Evolutionary conservation across 2,888 invertebrate genomes (phyloP).

Genomic region (Machimus rusticus): DNA sequence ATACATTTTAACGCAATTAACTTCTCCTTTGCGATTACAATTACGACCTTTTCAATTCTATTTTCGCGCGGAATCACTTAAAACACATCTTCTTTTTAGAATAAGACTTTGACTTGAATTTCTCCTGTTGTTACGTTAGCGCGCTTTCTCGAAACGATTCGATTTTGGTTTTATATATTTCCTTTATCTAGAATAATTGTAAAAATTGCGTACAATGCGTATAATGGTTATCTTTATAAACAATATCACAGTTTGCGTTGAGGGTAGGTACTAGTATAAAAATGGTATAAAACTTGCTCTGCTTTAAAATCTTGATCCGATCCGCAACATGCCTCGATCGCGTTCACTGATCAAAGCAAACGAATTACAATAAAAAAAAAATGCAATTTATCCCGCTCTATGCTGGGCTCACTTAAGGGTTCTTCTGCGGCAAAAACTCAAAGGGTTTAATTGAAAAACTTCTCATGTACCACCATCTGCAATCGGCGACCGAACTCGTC

Average conservation of each 20-base stretch:
- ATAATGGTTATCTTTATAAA: slow-evolving; percentile 42
- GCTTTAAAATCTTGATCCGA: not conserved
- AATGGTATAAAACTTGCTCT: slow-evolving; percentile 32
- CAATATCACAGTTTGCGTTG: slow-evolving; percentile 48
- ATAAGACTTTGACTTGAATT: not conserved
- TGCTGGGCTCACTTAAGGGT: not conserved
- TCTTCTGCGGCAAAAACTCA: not conserved
- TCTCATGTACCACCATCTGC: not conserved
- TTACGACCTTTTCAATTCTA: not conserved
- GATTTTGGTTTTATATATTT: slow-evolving; percentile 14
- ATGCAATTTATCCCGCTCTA: not conserved
- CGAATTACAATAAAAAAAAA: not conserved
- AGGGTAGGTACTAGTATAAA: slow-evolving; percentile 46
- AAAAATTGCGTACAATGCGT: slow-evolving; percentile 19
- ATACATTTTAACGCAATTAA: slow-evolving; percentile 59
- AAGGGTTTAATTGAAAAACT: not conserved
- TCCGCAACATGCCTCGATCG: not conserved
- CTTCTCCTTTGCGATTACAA: not conserved
- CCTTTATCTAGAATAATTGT: not conserved
- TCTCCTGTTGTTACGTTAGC: not conserved
- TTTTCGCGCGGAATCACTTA: not conserved
- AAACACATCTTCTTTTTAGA: not conserved
- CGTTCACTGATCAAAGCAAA: not conserved
- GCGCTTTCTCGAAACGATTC: not conserved
- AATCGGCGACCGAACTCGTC: not conserved